Percentiles rank a stretch among this genome's conserved stretches.
phyloP scores from a whole-genome alignment of 2,113 vertebrate genomes.

The Nettapus auritus region DNA sequence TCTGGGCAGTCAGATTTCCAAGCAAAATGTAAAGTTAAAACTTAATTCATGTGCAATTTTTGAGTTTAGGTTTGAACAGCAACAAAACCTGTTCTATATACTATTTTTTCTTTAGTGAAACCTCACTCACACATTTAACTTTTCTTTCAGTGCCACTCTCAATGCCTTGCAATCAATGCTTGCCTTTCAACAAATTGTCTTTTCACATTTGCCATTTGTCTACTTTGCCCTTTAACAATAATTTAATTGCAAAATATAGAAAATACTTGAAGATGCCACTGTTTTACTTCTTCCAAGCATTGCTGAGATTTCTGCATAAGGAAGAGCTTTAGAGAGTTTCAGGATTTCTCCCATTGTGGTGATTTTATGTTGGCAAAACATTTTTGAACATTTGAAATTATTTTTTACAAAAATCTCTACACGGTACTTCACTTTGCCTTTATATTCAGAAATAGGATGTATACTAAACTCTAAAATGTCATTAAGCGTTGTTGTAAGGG shows the following conservation, averaged over 20 bases:
- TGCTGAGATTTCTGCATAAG: not conserved
- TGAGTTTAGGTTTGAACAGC: not conserved
- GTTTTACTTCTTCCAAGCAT: not conserved
- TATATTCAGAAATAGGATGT: not conserved
- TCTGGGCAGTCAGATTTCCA: constrained; percentile 17
- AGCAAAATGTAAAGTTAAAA: not conserved
- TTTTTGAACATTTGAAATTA: not conserved
- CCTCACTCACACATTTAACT: not conserved
- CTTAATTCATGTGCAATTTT: not conserved
- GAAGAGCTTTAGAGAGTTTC: not conserved
- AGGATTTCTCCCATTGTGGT: not conserved
- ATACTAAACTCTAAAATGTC: not conserved
- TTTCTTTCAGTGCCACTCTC: not conserved
- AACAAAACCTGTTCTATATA: not conserved
- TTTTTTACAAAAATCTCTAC: not conserved
- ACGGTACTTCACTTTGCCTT: not conserved
- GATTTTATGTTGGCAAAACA: not conserved
- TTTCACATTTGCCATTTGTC: not conserved
- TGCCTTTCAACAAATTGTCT: not conserved
- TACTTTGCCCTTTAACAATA: not conserved
- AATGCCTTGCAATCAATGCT: not conserved
- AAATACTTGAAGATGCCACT: not conserved
- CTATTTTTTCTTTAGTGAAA: not conserved
- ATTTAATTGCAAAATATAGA: not conserved
- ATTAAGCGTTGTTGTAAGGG: not conserved